Conservation (phyloP, 2,888 invertebrate genomes). For the Lampropteryx suffumata region DNA sequence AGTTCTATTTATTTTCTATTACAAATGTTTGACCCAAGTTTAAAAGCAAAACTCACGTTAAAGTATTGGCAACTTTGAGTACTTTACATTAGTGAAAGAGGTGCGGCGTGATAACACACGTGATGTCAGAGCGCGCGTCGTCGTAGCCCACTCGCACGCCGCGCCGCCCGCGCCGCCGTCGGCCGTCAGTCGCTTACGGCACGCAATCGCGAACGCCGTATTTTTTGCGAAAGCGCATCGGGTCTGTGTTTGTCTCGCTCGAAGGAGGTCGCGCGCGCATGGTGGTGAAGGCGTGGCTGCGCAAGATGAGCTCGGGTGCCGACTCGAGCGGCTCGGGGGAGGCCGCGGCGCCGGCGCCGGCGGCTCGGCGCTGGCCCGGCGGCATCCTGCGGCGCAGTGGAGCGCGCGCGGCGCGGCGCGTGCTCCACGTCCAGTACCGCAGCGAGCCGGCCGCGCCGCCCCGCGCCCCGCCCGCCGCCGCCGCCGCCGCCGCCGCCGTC, state of each 20-base stretch:
- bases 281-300: conserved; percentile 47
- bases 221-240: conserved; percentile 30
- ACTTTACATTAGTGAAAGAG: no score
- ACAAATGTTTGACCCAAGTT: no score
- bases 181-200: conserved; percentile 53
- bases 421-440: conserved; percentile 70
- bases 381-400: no score
- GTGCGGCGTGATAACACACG: conserved; percentile 15
- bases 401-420: no score
- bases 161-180: conserved; percentile 35
- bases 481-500: conserved; percentile 64
- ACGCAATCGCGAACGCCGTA: conserved; percentile 56
- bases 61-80: no score
- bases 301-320: conserved; percentile 52
- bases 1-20: no score
- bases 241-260: not conserved
- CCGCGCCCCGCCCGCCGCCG: conserved; percentile 72
- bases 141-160: conserved; percentile 32
- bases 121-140: conserved; percentile 30
- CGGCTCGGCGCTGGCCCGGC: conserved; percentile 47
- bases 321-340: conserved; percentile 40
- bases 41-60: no score
- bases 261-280: conserved; percentile 34
- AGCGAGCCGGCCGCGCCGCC: conserved; percentile 62
- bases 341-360: conserved; percentile 62